Base-by-base conservation (phyloP, 1,140 invertebrate genomes). In the Mactra quadrangularis region DNA sequence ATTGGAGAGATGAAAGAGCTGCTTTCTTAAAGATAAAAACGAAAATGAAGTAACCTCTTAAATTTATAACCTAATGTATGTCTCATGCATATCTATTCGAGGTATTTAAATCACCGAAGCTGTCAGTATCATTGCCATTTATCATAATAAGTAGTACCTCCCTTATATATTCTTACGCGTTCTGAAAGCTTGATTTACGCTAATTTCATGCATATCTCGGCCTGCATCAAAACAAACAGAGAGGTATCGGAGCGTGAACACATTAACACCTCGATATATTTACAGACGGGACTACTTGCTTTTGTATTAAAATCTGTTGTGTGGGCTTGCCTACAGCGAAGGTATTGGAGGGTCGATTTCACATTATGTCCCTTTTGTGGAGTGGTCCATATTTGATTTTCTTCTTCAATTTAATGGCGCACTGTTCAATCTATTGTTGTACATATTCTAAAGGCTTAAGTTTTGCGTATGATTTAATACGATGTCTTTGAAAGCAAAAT, bases 21-120 rank as follows among this genome's bases (percentile, higher is more conserved):
- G 33, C 33, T 64, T 76, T 76, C 59, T 76, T 76, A 62, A 76
- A 76, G 74, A 76, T 76, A 76, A 76, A 76, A 76, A 76, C 59
- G 55, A 50, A 76, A 47, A 76, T 76, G 74, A 76, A 76, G 74
- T 76, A 76, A 76, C 74, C 57, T 64, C 74, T 76, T 62, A 62
- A 76, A 76, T 76, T 76, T 76, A 76, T 76, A 50, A 60, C 74
- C 41, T 29, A 41, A n/a, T 33, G 4, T 60, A 50, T 41, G 59
- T 76, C 45, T 62, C 74, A 76, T 64, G 74, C 55, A 76, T 76
- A 76, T 76, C 74, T 76, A 76, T 76, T 57, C 27, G 55, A 62
- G 53, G 45, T 27, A 35, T 76, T 60, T 76, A 76, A 76, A 76
- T 76, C 74, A 76, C 1, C 11, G 22, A 17, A 62, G 2, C 74